These are phyloP conservation scores for Psilopogon haemacephalus DNA, from an alignment of 2,113 vertebrate genomes.

Conservation along the genomic window DNA sequence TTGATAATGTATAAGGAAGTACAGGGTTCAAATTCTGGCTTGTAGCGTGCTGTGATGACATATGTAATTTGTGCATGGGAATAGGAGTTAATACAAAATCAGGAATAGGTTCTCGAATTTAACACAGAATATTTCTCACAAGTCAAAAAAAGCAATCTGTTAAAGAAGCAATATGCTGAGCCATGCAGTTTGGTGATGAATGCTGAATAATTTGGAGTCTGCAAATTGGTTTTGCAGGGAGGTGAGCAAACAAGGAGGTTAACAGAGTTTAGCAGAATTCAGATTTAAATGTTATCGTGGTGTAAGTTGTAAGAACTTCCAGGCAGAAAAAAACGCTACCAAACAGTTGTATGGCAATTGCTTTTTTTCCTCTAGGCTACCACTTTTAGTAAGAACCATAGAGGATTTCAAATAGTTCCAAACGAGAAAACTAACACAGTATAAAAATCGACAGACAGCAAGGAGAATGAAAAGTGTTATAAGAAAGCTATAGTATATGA, in stretches of 20 bases:
- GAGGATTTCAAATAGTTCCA: neutral
- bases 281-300: neutral
- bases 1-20: neutral
- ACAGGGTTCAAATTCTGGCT: neutral
- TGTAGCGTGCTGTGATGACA: accelerated
- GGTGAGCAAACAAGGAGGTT: neutral
- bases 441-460: neutral
- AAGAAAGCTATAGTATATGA: neutral
- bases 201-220: neutral
- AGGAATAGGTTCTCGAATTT: neutral
- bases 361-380: neutral
- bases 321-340: accelerated
- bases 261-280: neutral
- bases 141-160: neutral
- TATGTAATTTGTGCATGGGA: neutral
- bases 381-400: neutral
- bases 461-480: slow-evolving; percentile 1
- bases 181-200: neutral
- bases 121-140: neutral
- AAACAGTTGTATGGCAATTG: neutral
- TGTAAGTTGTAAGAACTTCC: neutral
- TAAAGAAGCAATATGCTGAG: neutral
- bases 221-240: neutral
- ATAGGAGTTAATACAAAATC: neutral
- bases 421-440: neutral